phyloP scores from a whole-genome alignment of 2,113 vertebrate species.

The Pimephales promelas region DNA sequence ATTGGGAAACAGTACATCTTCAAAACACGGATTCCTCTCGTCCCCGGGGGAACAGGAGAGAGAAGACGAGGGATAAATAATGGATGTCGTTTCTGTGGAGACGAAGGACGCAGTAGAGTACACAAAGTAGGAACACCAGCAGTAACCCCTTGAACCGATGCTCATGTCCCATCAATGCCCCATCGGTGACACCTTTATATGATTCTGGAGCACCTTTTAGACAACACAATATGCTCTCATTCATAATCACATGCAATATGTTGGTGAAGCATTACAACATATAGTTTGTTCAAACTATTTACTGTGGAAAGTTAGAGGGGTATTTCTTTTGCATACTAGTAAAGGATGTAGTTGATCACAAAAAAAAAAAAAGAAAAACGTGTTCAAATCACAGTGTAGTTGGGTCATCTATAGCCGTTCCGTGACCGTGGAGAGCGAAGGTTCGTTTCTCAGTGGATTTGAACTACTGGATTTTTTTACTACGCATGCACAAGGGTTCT shows the following conservation, averaged over 20 bases:
- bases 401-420: too few species aligned
- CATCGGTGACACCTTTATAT: background rate
- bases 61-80: conserved; percentile 67
- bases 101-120: conserved; percentile 50
- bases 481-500: too few species aligned
- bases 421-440: too few species aligned
- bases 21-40: conserved; percentile 63
- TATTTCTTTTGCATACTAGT: background rate
- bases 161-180: conserved; percentile 37
- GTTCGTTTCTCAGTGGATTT: too few species aligned
- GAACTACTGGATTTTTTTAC: too few species aligned
- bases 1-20: conserved; percentile 66
- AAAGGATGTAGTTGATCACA: background rate
- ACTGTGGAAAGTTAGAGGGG: background rate
- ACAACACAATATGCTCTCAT: background rate
- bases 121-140: conserved; percentile 52
- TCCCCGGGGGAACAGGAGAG: conserved; percentile 61
- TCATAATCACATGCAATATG: background rate
- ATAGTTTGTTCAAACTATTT: background rate
- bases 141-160: conserved; percentile 46
- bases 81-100: conserved; percentile 61
- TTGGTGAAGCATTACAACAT: background rate
- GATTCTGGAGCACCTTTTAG: background rate
- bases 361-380: background rate
- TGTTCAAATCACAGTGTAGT: background rate